Percentiles rank a stretch among this genome's conserved stretches.
These are phyloP conservation scores for Sycophila texana DNA, from an alignment of 2,888 invertebrate species.

Conservation along the genomic window DNA sequence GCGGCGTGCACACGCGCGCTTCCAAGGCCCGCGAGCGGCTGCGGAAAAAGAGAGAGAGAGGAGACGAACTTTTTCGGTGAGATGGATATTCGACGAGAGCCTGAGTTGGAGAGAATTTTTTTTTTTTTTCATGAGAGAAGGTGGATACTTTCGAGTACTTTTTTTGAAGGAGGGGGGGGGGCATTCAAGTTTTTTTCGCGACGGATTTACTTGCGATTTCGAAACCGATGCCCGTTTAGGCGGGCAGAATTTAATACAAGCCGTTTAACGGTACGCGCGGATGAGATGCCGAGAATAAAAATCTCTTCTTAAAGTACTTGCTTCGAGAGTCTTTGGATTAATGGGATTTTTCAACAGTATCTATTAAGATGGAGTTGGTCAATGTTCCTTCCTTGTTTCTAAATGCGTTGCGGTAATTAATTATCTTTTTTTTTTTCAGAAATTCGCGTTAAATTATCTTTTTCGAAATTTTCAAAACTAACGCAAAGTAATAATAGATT, in stretches of 20 bases:
- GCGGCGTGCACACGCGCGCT: neutral
- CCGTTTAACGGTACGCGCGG: conserved; percentile 25
- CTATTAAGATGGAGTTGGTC: too few relatives aligned
- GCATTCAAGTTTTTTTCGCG: too few relatives aligned
- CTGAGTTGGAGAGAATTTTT: neutral
- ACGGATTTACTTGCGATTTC: neutral
- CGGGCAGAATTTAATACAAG: conserved; percentile 5
- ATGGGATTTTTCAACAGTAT: too few relatives aligned
- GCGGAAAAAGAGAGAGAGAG: conserved; percentile 9
- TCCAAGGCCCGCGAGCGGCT: conserved; percentile 8
- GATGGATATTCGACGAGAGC: neutral
- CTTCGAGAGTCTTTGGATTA: too few relatives aligned
- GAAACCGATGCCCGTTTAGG: neutral
- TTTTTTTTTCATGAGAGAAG: neutral
- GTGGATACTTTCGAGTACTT: neutral
- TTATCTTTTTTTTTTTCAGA: too few relatives aligned
- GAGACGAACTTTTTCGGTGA: neutral
- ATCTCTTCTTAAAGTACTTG: too few relatives aligned
- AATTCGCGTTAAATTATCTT: too few relatives aligned
- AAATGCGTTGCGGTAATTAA: too few relatives aligned
- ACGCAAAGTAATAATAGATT: too few relatives aligned
- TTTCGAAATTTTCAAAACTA: too few relatives aligned
- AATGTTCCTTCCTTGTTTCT: too few relatives aligned
- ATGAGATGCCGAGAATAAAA: conserved; percentile 14
- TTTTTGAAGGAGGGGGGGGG: neutral